A percentile compares a stretch with the other conserved stretches of the same genome.
phyloP scores from a whole-genome alignment of 2,888 invertebrate genomes.

The Machimus atricapillus region DNA sequence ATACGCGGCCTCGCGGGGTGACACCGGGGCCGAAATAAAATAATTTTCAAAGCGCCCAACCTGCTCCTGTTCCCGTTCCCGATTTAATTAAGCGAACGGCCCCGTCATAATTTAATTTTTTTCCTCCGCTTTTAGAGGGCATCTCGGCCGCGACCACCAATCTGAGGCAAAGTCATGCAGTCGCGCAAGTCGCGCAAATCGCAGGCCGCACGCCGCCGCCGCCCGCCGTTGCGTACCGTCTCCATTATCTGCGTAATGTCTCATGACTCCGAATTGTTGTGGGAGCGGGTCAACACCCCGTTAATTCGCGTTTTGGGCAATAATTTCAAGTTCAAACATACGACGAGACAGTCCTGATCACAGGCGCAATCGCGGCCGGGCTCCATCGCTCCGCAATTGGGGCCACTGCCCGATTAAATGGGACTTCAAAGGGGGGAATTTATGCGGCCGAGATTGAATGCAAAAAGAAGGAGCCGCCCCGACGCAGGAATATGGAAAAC shows the following conservation, averaged over 20 bases:
- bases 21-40: not conserved
- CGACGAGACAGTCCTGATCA: not conserved
- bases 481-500: not conserved
- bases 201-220: not conserved
- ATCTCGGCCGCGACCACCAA: not conserved
- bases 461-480: not conserved
- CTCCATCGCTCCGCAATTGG: not conserved
- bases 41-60: not conserved
- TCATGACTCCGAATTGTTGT: not conserved
- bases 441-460: not conserved
- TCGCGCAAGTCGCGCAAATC: not conserved
- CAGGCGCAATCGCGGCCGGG: not conserved
- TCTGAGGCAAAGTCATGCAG: not conserved
- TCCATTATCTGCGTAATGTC: not conserved
- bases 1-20: not conserved
- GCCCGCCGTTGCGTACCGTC: not conserved
- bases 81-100: not conserved
- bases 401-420: not conserved
- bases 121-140: not conserved
- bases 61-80: conserved; percentile 2
- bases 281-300: not conserved
- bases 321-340: conserved; percentile 8
- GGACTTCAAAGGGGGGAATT: not conserved
- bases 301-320: conserved; percentile 8
- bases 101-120: not conserved